A percentile compares a stretch with the other conserved stretches of the same genome.
Conservation (phyloP, 2,888 invertebrate species). For the Metopia argyrocephala region DNA sequence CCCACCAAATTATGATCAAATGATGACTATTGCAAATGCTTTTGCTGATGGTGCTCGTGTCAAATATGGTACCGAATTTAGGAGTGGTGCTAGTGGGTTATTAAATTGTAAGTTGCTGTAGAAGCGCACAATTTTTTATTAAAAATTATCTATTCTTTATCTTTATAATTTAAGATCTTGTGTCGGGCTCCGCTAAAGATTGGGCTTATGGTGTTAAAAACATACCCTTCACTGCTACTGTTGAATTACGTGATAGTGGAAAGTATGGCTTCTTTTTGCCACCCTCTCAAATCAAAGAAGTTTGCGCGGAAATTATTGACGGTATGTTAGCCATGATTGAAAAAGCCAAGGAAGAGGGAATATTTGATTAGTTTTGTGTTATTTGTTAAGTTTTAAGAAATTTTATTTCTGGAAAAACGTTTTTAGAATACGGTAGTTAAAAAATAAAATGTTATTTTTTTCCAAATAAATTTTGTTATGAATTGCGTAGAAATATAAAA, state of each 20-base stretch:
- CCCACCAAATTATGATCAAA: conserved; percentile 71
- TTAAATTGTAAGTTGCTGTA: conserved; percentile 71
- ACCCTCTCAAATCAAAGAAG: conserved; percentile 81
- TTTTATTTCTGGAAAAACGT: neutral
- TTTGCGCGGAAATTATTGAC: conserved; percentile 81
- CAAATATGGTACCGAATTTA: conserved; percentile 68
- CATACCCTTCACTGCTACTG: conserved; percentile 80
- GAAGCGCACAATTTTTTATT: neutral
- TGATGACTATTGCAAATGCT: conserved; percentile 69
- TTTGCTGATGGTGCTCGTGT: conserved; percentile 69
- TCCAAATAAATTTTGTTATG: no score
- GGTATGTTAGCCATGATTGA: conserved; percentile 80
- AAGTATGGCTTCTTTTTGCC: conserved; percentile 84
- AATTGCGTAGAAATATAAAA: no score
- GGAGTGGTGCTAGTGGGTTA: conserved; percentile 70
- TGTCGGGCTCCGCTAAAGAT: conserved; percentile 79
- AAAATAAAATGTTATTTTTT: no score
- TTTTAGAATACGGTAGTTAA: no score
- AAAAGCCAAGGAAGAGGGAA: conserved; percentile 77
- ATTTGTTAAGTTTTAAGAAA: no score
- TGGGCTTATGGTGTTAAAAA: conserved; percentile 80
- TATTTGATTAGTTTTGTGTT: conserved; percentile 46
- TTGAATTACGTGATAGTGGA: conserved; percentile 84
- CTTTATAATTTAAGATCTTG: conserved; percentile 73
- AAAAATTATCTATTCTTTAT: neutral